A percentile compares a stretch with the other conserved stretches of the same genome.
Conservation (phyloP, 2,888 invertebrate genomes). For the Strigamia maritima region DNA sequence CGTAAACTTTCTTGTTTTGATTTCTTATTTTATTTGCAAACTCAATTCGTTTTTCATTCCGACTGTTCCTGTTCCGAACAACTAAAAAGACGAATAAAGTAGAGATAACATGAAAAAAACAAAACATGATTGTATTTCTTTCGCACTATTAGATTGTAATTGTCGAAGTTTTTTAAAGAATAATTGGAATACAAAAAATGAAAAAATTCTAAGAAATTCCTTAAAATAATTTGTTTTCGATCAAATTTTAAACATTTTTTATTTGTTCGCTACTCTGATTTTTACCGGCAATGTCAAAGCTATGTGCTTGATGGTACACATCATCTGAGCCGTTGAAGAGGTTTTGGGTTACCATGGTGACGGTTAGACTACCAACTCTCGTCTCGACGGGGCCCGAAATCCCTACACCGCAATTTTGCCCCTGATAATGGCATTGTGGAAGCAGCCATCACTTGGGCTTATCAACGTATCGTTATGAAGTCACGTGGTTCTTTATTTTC, state of each 20-base stretch:
- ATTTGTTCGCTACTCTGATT: neutral
- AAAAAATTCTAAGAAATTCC: neutral
- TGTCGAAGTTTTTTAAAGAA: neutral
- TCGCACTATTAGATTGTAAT: neutral
- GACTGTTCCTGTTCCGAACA: neutral
- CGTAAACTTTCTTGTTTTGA: neutral
- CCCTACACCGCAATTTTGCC: constrained; percentile 20
- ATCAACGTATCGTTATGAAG: constrained; percentile 15
- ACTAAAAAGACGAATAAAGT: neutral
- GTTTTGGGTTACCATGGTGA: neutral
- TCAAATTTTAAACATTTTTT: neutral
- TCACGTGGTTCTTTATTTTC: constrained; percentile 12
- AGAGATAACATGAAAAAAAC: neutral
- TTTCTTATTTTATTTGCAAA: neutral
- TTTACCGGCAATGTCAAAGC: neutral
- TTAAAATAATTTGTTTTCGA: neutral
- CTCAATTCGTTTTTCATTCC: constrained; percentile 1
- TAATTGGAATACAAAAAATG: neutral
- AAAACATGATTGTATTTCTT: neutral
- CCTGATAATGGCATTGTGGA: neutral
- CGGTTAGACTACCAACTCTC: neutral
- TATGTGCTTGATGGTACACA: neutral
- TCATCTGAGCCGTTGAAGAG: neutral
- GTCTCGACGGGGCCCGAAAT: neutral
- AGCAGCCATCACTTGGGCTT: constrained; percentile 20